Percentiles rank a stretch among this genome's conserved stretches.
These are phyloP conservation scores for Boleophthalmus pectinirostris DNA, from an alignment of 2,113 vertebrate genomes.

Conservation along the genomic window DNA sequence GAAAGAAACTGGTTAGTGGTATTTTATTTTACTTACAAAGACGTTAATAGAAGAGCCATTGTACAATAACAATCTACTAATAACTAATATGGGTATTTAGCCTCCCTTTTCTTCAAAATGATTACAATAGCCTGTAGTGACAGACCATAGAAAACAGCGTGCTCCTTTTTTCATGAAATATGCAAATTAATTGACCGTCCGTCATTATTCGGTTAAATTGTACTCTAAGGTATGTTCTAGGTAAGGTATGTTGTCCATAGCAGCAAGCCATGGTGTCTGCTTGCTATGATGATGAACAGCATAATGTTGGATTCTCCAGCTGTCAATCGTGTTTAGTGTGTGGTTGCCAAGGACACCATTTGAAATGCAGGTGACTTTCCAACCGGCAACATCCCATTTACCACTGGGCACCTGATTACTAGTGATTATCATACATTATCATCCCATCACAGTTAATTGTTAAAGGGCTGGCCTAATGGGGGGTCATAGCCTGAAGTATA, in stretches of 20 bases:
- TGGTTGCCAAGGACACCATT: constrained; percentile 81
- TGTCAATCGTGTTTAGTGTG: constrained; percentile 81
- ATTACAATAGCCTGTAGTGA: no score
- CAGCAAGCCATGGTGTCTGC: constrained; percentile 47
- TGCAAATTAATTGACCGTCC: background rate
- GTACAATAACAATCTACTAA: background rate
- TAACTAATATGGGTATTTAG: background rate
- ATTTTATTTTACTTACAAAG: constrained; percentile 61
- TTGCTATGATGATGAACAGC: constrained; percentile 44
- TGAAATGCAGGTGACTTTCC: constrained; percentile 94
- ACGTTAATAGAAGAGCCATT: background rate
- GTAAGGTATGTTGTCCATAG: constrained; percentile 61
- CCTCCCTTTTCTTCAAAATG: background rate
- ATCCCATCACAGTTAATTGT: constrained; percentile 94
- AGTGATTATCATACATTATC: constrained; percentile 97
- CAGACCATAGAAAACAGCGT: background rate
- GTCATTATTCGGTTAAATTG: no score
- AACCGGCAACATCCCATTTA: constrained; percentile 85
- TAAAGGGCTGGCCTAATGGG: constrained; percentile 76
- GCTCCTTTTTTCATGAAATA: background rate
- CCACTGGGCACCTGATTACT: constrained; percentile 91
- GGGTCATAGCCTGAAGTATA: constrained; percentile 81
- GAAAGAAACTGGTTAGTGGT: constrained; percentile 24
- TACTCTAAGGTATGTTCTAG: constrained; percentile 23
- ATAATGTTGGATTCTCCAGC: constrained; percentile 73